Conservation (phyloP, 2,797 vertebrate species). For the Gorsachius magnificus region DNA sequence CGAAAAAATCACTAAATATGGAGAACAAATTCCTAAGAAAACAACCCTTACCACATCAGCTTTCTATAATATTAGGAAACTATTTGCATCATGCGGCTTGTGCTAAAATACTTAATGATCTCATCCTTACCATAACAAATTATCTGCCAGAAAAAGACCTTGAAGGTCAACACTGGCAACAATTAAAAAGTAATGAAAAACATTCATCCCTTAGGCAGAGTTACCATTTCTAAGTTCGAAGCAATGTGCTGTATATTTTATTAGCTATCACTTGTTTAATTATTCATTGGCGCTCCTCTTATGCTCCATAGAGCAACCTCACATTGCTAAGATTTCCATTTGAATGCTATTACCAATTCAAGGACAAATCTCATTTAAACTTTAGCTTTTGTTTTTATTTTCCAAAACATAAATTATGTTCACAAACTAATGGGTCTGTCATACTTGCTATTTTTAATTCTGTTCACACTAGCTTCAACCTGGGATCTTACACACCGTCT, state of each 20-base stretch:
- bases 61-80: conserved; percentile 71
- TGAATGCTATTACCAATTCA: conserved; percentile 67
- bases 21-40: conserved; percentile 50
- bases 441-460: conserved; percentile 32
- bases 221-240: conserved; percentile 75
- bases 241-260: conserved; percentile 80
- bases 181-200: conserved; percentile 84
- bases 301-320: conserved; percentile 77
- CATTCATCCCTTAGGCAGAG: conserved; percentile 78
- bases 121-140: conserved; percentile 79
- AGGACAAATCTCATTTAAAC: conserved; percentile 70
- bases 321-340: conserved; percentile 77
- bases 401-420: conserved; percentile 51
- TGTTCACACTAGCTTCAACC: neutral
- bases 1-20: conserved; percentile 39
- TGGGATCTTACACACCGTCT: neutral
- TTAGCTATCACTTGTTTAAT: conserved; percentile 80
- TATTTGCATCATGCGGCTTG: conserved; percentile 53
- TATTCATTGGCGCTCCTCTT: conserved; percentile 77
- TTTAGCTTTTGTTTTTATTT: conserved; percentile 52
- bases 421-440: conserved; percentile 47
- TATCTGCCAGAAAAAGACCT: conserved; percentile 76
- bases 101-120: conserved; percentile 77
- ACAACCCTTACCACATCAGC: conserved; percentile 39
- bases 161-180: conserved; percentile 80